Conservation (phyloP, 2,113 vertebrate species). For the Podocnemis expansa region DNA sequence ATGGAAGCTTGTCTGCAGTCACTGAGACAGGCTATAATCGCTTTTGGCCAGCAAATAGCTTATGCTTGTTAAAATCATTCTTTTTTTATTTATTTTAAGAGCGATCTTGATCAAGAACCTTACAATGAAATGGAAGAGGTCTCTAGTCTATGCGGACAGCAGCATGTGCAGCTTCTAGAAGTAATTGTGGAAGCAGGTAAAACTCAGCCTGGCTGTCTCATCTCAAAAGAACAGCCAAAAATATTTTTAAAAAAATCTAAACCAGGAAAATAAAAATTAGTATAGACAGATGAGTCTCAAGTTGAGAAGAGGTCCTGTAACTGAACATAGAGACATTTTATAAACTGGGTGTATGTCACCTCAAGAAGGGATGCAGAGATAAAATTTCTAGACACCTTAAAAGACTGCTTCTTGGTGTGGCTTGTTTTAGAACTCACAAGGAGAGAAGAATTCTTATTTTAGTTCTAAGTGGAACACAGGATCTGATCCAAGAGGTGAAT, state of each 20-base stretch:
- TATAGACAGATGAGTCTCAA: neutral
- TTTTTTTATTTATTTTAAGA: neutral
- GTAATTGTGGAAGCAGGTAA: neutral
- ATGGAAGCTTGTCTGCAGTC: neutral
- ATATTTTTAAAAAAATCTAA: neutral
- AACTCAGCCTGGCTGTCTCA: neutral
- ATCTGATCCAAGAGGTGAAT: neutral
- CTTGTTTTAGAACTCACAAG: neutral
- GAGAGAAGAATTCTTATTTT: neutral
- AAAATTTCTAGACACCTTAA: neutral
- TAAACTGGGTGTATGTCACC: neutral
- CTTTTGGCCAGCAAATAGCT: neutral
- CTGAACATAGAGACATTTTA: neutral
- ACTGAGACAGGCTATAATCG: neutral
- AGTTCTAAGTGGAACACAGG: neutral
- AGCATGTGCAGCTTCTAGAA: neutral
- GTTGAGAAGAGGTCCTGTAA: neutral
- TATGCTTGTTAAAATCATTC: neutral
- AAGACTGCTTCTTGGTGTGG: neutral
- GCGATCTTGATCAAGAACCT: neutral
- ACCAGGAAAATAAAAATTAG: neutral
- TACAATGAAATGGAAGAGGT: neutral
- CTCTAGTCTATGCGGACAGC: neutral
- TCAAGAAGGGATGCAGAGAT: neutral
- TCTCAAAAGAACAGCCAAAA: neutral